A percentile compares a stretch with the other conserved stretches of the same genome.
phyloP scores from a whole-genome alignment of 2,888 invertebrate species.

The Biston betularia region DNA sequence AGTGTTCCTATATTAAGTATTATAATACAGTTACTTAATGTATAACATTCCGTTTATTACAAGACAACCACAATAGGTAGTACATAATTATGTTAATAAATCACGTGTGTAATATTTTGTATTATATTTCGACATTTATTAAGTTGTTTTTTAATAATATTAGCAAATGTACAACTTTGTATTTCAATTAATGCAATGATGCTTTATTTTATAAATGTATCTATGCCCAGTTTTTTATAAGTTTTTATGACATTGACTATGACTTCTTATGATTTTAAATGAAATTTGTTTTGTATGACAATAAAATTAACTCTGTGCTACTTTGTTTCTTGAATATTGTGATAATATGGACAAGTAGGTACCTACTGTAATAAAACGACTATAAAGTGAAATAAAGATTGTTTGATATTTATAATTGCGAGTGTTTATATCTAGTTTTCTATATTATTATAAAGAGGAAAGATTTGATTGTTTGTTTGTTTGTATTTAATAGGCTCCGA shows the following conservation, averaged over 20 bases:
- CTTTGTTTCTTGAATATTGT: not conserved
- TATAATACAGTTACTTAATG: not conserved
- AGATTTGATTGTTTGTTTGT: too few species aligned
- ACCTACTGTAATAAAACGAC: not conserved
- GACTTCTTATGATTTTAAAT: too few species aligned
- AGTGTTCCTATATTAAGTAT: not conserved
- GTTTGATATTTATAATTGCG: not conserved
- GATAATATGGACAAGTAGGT: not conserved
- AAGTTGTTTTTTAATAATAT: too few species aligned
- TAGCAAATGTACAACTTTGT: too few species aligned
- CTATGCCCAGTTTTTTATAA: too few species aligned
- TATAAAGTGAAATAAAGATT: not conserved
- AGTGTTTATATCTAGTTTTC: too few species aligned
- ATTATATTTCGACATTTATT: not conserved
- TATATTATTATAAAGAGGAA: too few species aligned
- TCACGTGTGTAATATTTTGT: not conserved
- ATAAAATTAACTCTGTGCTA: too few species aligned
- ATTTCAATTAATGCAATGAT: too few species aligned
- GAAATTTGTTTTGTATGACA: too few species aligned
- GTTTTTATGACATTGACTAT: not conserved
- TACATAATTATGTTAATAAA: not conserved
- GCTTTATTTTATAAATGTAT: too few species aligned
- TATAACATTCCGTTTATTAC: not conserved
- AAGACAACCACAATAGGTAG: not conserved
- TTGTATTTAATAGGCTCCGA: too few species aligned